Base-by-base conservation (phyloP, 53 echinoderm and acorn worm species). In the Echinometra lucunter region DNA sequence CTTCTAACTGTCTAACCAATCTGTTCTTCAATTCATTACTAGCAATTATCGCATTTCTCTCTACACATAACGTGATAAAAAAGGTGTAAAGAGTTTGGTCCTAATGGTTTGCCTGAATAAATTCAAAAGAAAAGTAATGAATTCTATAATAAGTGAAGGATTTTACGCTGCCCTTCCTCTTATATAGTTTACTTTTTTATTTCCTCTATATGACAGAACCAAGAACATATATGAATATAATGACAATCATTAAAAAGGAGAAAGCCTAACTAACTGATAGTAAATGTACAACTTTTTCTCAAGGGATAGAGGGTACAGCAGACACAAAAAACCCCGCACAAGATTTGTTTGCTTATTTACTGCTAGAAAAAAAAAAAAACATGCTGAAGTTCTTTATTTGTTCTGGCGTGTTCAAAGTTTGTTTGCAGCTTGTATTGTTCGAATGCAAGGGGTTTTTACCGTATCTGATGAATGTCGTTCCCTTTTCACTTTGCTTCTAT, bases 341-440 rank as follows among this genome's bases (percentile, higher is more conserved):
- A 30, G 23, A 40, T 72, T 38, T 78, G 78, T 78, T 78, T 78
- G 42, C 42, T 78, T 40, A 32, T 19, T 78, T 0, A 18, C 17
- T 78, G 38, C 8, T 40, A 21, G 38, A 12, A 40, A 78, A 38
- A 35, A 40, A 78, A 21, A 19, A 12, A 40, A 78, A 38, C 17
- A 40, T 40, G 78, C 21, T 75, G 75, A 30, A 40, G 40, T 78
- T 75, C 78, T 78, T 8, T 78, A 78, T 42, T 40, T 78, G 17
- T 78, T 38, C 38, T 78, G 78, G 42, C 78, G 78, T 78, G 78
- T 19, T 19, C 42, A 78, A 78, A 78, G 78, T 38, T 78, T 78
- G 78, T 78, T 78, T 78, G 42, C 42, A 78, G 42, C 38, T 40
- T 5, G 38, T 37, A 40, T 78, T 78, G 78, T 78, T 78, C 42